Evolutionary conservation across 1,140 invertebrate genomes (phyloP).

Genomic region (Hypsibius dujardini): DNA sequence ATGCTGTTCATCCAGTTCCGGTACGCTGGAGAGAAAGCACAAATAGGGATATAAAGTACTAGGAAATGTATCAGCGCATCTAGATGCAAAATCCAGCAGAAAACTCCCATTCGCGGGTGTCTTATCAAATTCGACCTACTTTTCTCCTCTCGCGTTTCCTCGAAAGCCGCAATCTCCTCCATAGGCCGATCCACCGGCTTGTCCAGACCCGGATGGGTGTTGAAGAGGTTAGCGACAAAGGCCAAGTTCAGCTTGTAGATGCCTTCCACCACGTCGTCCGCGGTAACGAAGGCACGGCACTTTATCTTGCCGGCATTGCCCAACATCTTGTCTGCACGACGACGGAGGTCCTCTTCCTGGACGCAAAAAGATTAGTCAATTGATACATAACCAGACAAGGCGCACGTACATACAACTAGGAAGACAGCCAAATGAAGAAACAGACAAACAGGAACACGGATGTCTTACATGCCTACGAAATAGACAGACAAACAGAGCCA

Average conservation of each 20-base stretch:
- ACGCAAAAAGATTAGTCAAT: background rate
- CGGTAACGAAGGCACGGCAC: conserved; percentile 80
- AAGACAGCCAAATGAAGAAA: conserved; percentile 23
- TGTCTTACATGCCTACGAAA: too few relatives aligned
- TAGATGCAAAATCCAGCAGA: background rate
- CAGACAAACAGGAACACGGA: too few relatives aligned
- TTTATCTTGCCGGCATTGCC: conserved; percentile 86
- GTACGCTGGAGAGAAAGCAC: conserved; percentile 50
- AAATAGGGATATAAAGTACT: too few relatives aligned
- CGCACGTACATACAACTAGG: background rate
- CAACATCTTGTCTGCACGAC: conserved; percentile 84
- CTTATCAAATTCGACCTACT: conserved; percentile 40
- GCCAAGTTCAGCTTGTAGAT: conserved; percentile 95
- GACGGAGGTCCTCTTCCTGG: conserved; percentile 53
- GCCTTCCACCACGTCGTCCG: conserved; percentile 82
- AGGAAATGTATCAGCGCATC: conserved; percentile 18
- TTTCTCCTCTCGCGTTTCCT: conserved; percentile 83
- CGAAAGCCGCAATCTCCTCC: conserved; percentile 46
- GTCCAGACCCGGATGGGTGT: conserved; percentile 79
- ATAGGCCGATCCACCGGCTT: conserved; percentile 48
- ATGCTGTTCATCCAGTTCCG: conserved; percentile 99
- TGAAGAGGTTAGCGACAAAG: conserved; percentile 97
- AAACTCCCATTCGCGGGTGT: background rate
- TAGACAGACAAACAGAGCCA: too few relatives aligned
- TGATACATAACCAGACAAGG: background rate